These are phyloP conservation scores for Axea sp. DNA, from an alignment of 2,888 invertebrate genomes.

Conservation along the genomic window DNA sequence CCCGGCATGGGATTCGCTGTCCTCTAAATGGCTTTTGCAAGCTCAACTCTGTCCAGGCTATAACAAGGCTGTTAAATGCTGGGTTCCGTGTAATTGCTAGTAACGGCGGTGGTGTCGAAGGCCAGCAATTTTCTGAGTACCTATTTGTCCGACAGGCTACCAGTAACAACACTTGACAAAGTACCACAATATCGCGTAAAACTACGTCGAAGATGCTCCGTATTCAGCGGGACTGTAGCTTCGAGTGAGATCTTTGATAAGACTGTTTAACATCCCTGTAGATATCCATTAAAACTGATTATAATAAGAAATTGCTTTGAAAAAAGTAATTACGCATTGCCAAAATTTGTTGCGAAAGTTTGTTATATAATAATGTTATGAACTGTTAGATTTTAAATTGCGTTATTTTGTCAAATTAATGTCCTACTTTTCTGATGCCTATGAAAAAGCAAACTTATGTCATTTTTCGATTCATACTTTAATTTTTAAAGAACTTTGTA, in stretches of 20 bases:
- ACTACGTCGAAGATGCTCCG: constrained; percentile 59
- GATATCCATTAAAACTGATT: too few species aligned
- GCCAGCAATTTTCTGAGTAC: constrained; percentile 94
- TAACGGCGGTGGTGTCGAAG: constrained; percentile 92
- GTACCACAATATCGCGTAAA: constrained; percentile 62
- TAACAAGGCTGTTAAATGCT: constrained; percentile 88
- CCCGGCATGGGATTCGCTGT: constrained; percentile 90
- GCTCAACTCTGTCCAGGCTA: constrained; percentile 92
- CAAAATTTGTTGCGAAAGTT: too few species aligned
- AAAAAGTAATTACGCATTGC: too few species aligned
- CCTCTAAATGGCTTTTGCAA: constrained; percentile 94
- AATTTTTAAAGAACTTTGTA: too few species aligned
- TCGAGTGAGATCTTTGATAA: constrained; percentile 64
- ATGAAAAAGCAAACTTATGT: too few species aligned
- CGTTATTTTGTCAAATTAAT: too few species aligned
- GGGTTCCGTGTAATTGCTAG: constrained; percentile 90
- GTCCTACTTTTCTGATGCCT: too few species aligned
- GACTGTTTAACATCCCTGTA: too few species aligned
- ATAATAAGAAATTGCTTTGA: too few species aligned
- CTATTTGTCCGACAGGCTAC: constrained; percentile 84
- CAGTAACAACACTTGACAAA: constrained; percentile 71
- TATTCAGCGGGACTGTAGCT: constrained; percentile 62
- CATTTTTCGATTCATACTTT: too few species aligned
- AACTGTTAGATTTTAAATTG: too few species aligned
- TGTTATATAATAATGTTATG: too few species aligned